These are phyloP conservation scores for Barypeithes pellucidus DNA, from an alignment of 2,888 invertebrate genomes.

Conservation along the genomic window DNA sequence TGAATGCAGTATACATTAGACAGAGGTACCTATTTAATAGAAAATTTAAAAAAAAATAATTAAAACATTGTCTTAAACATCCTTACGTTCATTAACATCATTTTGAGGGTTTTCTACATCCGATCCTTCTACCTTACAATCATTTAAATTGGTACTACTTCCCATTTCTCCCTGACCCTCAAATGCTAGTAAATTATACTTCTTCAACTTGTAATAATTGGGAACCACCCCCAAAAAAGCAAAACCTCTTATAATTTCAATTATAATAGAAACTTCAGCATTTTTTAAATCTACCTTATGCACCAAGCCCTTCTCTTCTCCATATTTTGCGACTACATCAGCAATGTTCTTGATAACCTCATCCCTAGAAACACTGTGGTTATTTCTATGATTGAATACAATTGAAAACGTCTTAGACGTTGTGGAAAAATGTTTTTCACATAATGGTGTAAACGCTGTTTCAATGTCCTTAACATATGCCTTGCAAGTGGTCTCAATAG, in stretches of 20 bases:
- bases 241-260: slow-evolving; percentile 87
- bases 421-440: slow-evolving; percentile 83
- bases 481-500: slow-evolving; percentile 86
- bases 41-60: no score
- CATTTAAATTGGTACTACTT: background rate
- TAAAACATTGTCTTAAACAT: background rate
- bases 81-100: background rate
- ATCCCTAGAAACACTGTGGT: slow-evolving; percentile 77
- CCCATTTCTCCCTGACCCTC: slow-evolving; percentile 12
- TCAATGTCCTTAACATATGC: slow-evolving; percentile 82
- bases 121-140: background rate
- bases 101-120: no score
- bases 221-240: slow-evolving; percentile 87
- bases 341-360: slow-evolving; percentile 84
- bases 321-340: slow-evolving; percentile 76
- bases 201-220: slow-evolving; percentile 84
- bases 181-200: slow-evolving; percentile 87
- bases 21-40: no score
- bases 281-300: slow-evolving; percentile 87
- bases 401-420: slow-evolving; percentile 83
- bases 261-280: slow-evolving; percentile 84
- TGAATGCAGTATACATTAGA: no score
- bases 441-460: slow-evolving; percentile 72
- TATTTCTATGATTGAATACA: slow-evolving; percentile 85
- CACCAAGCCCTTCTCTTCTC: slow-evolving; percentile 74